Evolutionary conservation across 2,113 vertebrate species (phyloP).

Genomic region (Microtus montanus): DNA sequence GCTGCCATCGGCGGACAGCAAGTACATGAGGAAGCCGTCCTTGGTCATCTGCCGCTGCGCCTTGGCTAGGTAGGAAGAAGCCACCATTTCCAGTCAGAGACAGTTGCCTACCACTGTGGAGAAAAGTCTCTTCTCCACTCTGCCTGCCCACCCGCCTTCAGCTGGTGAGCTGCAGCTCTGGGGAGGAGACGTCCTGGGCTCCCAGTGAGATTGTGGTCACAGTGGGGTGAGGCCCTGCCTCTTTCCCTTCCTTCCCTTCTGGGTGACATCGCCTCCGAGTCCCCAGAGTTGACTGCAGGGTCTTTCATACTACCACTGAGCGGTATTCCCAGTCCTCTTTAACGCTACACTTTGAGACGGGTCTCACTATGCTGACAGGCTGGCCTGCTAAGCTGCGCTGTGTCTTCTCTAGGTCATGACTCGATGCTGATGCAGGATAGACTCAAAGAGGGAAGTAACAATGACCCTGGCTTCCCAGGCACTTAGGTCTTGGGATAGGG

Average conservation of each 20-base stretch:
- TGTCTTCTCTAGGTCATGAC: not conserved
- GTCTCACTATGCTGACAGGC: not conserved
- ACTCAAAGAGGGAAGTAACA: not conserved
- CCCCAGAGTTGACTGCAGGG: not conserved
- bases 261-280: not conserved
- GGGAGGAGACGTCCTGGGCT: not conserved
- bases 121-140: not conserved
- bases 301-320: not conserved
- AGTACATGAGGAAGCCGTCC: conserved; percentile 96
- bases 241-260: not conserved
- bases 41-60: conserved; percentile 90
- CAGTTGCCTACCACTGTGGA: not conserved
- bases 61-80: conserved; percentile 86
- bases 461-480: not conserved
- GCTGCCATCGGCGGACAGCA: conserved; percentile 89
- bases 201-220: not conserved
- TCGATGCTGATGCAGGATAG: not conserved
- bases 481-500: not conserved
- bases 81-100: not conserved
- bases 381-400: no score
- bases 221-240: not conserved
- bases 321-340: not conserved
- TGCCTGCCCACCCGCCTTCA: not conserved
- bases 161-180: not conserved
- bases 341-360: not conserved